Conservation (phyloP, 2,113 vertebrate species). For the Bufo gargarizans region DNA sequence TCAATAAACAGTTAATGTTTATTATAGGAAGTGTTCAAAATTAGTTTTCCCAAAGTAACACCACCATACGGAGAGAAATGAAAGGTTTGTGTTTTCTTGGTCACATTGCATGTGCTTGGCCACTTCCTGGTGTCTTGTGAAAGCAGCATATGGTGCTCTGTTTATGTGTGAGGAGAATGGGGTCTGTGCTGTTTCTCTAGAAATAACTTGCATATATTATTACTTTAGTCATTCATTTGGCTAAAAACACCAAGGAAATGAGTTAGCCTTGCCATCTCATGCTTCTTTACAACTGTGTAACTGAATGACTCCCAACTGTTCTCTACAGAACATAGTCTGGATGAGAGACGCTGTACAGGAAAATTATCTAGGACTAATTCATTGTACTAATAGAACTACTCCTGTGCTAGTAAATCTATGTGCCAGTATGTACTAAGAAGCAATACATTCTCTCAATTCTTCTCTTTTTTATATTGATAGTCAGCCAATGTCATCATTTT, state of each 20-base stretch:
- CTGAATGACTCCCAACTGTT: constrained; percentile 17
- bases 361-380: not conserved
- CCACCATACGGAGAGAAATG: constrained; percentile 29
- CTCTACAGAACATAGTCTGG: not conserved
- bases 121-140: constrained; percentile 10
- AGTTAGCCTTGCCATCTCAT: not conserved
- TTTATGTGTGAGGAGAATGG: constrained; percentile 40
- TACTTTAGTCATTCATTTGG: constrained; percentile 39
- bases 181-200: constrained; percentile 21
- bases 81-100: constrained; percentile 29
- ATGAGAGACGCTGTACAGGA: not conserved
- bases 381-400: not conserved
- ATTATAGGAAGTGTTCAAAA: constrained; percentile 37
- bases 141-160: constrained; percentile 43
- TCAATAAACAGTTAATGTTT: not conserved
- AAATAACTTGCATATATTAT: constrained; percentile 32
- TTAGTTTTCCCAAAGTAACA: constrained; percentile 12
- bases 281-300: not conserved
- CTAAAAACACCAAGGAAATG: constrained; percentile 33
- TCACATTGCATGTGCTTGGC: constrained; percentile 33
- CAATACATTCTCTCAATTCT: not conserved
- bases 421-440: not conserved
- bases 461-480: not conserved
- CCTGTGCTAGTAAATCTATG: not conserved
- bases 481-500: not conserved